Percentiles rank a stretch among this genome's conserved stretches.
phyloP scores from a whole-genome alignment of 2,797 vertebrate species.

The Acanthis flammea region DNA sequence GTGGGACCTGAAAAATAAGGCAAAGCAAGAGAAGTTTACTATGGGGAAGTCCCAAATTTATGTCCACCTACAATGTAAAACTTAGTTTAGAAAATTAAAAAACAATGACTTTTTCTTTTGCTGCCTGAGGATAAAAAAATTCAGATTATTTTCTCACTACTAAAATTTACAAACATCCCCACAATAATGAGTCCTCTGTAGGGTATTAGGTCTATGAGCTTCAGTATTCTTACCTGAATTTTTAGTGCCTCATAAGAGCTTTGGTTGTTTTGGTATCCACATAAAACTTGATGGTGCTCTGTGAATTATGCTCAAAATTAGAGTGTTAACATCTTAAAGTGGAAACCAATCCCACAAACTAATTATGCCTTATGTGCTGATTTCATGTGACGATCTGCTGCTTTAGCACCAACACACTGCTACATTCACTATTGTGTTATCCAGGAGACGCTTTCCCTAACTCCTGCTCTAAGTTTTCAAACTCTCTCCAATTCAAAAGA shows the following conservation, averaged over 20 bases:
- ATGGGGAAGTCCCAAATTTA: background rate
- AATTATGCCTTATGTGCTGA: background rate
- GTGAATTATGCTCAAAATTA: background rate
- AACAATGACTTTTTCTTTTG: background rate
- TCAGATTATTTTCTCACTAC: background rate
- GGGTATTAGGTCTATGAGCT: background rate
- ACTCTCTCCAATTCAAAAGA: background rate
- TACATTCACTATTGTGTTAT: background rate
- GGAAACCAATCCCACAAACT: background rate
- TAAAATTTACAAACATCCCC: background rate
- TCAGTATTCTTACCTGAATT: background rate
- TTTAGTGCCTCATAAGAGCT: background rate
- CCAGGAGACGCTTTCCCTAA: background rate
- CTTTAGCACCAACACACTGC: background rate
- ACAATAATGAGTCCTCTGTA: background rate
- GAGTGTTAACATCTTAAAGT: background rate
- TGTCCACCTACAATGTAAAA: background rate
- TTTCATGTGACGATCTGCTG: background rate
- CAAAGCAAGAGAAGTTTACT: constrained; percentile 1
- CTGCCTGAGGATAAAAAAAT: background rate
- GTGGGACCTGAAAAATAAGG: constrained; percentile 77
- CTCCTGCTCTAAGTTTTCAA: background rate
- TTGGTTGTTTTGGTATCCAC: fast-evolving
- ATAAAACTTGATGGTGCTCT: background rate
- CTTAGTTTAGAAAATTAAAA: background rate